phyloP scores from a whole-genome alignment of 2,113 vertebrate species.

The Agapornis roseicollis region DNA sequence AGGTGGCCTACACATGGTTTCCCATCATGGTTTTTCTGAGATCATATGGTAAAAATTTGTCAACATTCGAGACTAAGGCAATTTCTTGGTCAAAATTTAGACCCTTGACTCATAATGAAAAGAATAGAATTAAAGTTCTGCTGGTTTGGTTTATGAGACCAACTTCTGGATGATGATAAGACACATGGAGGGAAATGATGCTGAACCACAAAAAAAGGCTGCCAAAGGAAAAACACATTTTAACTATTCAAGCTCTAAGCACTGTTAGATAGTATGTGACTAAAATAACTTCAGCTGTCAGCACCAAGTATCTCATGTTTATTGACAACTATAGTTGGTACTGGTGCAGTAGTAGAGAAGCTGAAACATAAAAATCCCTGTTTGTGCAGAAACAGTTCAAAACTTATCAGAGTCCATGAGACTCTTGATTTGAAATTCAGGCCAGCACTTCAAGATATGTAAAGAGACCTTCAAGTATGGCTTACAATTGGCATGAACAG shows the following conservation, averaged over 20 bases:
- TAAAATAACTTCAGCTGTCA: slow-evolving; percentile 22
- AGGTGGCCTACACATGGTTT: slow-evolving; percentile 26
- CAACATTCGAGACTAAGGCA: not conserved
- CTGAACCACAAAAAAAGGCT: not conserved
- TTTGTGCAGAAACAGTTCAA: not conserved
- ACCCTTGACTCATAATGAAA: not conserved
- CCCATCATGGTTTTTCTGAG: not conserved
- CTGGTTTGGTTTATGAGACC: not conserved
- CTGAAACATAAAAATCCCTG: not conserved
- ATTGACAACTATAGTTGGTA: not conserved
- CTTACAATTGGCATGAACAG: not conserved
- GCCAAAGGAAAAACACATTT: slow-evolving; percentile 7
- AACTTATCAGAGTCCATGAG: not conserved
- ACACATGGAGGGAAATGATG: not conserved
- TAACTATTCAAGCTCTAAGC: not conserved
- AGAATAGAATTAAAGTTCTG: not conserved
- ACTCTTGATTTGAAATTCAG: not conserved
- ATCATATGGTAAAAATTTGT: slow-evolving; percentile 27
- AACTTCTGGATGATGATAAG: slow-evolving; percentile 28
- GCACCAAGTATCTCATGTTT: not conserved
- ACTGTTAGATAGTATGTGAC: not conserved
- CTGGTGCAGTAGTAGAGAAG: not conserved
- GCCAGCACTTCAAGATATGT: not conserved
- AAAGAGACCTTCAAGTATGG: not conserved
- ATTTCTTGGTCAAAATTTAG: slow-evolving; percentile 25